Percentiles rank a stretch among this genome's conserved stretches.
These are phyloP conservation scores for Rhynchopsitta pachyrhyncha DNA, from an alignment of 2,113 vertebrate genomes.

Conservation along the genomic window DNA sequence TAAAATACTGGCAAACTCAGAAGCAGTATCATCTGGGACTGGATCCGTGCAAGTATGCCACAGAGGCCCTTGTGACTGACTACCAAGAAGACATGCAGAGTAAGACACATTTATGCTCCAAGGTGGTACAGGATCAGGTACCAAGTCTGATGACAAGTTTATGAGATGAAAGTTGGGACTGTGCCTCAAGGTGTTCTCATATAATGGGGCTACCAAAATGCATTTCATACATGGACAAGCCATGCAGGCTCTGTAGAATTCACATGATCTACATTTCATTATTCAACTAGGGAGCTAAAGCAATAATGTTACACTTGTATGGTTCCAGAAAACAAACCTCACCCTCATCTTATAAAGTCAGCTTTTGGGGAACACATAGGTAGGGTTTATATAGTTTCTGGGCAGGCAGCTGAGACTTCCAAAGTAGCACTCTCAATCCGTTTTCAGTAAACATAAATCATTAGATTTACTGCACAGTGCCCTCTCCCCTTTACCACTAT, in stretches of 20 bases:
- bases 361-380: neutral
- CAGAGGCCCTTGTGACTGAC: neutral
- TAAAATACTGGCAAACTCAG: neutral
- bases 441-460: neutral
- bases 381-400: neutral
- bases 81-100: neutral
- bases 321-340: neutral
- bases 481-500: neutral
- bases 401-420: neutral
- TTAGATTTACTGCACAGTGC: neutral
- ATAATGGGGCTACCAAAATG: neutral
- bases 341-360: neutral
- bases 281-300: neutral
- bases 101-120: neutral
- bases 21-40: neutral
- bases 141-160: neutral
- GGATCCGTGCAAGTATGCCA: neutral
- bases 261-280: neutral
- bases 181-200: neutral
- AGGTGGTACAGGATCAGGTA: neutral
- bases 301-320: neutral
- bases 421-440: neutral
- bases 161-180: neutral
- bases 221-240: neutral
- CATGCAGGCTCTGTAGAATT: neutral